Conservation (phyloP, 2,888 invertebrate species). For the Celastrina argiolus region DNA sequence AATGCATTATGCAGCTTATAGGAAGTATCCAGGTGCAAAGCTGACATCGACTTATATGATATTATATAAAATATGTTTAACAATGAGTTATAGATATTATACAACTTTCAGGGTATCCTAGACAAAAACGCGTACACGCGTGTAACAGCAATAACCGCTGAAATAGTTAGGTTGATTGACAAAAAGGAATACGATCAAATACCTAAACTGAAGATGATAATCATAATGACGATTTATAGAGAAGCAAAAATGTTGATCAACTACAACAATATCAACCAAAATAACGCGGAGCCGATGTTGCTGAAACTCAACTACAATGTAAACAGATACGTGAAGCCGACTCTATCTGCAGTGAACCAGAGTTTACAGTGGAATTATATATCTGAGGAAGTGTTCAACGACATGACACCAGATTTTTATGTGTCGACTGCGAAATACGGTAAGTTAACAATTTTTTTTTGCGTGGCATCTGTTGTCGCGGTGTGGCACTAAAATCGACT, state of each 20-base stretch:
- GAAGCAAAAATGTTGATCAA: constrained; percentile 49
- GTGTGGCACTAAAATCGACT: too few relatives aligned
- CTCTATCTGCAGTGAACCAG: constrained; percentile 52
- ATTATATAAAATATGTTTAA: too few relatives aligned
- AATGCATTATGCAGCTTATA: too few relatives aligned
- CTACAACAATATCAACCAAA: constrained; percentile 58
- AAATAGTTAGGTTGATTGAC: background rate
- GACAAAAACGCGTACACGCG: background rate
- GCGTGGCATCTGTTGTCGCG: too few relatives aligned
- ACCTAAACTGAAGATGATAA: background rate
- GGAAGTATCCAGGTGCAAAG: too few relatives aligned
- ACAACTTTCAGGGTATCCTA: background rate
- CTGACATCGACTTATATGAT: too few relatives aligned
- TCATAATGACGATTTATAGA: constrained; percentile 38
- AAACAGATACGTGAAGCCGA: constrained; percentile 59
- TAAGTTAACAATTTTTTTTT: constrained; percentile 47
- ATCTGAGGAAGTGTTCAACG: constrained; percentile 46
- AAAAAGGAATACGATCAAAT: constrained; percentile 3
- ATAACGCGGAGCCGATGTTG: constrained; percentile 48
- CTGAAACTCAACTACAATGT: constrained; percentile 45
- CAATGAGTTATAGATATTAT: too few relatives aligned
- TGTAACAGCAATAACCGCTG: background rate
- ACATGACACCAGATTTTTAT: constrained; percentile 50
- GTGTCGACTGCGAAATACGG: constrained; percentile 59
- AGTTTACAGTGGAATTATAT: constrained; percentile 53